Evolutionary conservation across 2,888 invertebrate species (phyloP).

Genomic region (Nephrotoma flavescens): DNA sequence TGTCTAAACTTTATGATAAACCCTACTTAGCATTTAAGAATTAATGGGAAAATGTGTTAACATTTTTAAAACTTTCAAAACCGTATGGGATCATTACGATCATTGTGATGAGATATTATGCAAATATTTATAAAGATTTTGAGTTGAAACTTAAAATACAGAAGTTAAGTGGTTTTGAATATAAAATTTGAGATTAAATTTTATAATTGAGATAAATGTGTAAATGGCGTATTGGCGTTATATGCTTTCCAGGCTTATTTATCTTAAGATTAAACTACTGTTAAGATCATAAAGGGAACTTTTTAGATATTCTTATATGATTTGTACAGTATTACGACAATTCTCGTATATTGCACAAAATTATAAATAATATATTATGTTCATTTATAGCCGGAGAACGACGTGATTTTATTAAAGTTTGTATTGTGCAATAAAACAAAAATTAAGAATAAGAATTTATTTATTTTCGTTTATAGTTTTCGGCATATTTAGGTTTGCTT

Average conservation of each 20-base stretch:
- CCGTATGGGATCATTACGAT: neutral
- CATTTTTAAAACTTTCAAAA: neutral
- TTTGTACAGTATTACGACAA: neutral
- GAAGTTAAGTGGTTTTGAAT: neutral
- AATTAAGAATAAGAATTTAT: neutral
- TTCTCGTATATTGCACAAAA: neutral
- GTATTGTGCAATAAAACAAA: neutral
- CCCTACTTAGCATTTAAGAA: neutral
- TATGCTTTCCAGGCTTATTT: neutral
- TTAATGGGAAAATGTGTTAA: neutral
- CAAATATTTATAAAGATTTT: neutral
- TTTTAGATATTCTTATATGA: neutral
- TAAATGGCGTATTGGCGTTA: neutral
- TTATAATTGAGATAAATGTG: neutral
- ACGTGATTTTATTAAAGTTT: neutral
- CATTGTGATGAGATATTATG: neutral
- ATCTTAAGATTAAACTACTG: neutral
- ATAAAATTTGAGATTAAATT: neutral
- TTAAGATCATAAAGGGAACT: neutral
- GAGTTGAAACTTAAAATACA: neutral
- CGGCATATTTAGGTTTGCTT: neutral
- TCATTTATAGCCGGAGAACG: too few relatives aligned
- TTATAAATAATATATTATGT: neutral
- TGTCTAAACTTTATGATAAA: neutral
- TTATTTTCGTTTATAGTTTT: neutral